phyloP scores from a whole-genome alignment of 1,140 invertebrate genomes.

The Ceratina japonica region DNA sequence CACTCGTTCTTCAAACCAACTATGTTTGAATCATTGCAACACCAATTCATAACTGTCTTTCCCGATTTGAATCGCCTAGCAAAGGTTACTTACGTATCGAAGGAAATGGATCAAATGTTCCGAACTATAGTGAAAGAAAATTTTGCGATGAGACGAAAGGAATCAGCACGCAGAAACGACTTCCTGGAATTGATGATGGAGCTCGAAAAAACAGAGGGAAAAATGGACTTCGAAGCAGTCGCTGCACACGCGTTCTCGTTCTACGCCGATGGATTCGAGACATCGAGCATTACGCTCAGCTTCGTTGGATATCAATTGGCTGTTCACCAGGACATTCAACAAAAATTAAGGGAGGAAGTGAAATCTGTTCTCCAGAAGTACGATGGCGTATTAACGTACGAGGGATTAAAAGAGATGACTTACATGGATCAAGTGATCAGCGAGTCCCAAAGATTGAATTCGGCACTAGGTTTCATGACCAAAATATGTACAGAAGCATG shows the following conservation, averaged over 20 bases:
- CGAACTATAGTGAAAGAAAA: conserved; percentile 34
- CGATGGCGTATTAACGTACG: no score
- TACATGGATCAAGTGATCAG: conserved; percentile 51
- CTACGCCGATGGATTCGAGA: conserved; percentile 60
- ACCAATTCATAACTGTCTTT: conserved; percentile 20
- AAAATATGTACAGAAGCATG: conserved; percentile 57
- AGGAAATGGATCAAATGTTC: conserved; percentile 45
- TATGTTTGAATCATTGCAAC: not conserved
- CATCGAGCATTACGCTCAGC: conserved; percentile 32
- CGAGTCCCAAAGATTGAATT: conserved; percentile 56
- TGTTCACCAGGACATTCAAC: no score
- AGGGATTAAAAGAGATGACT: no score
- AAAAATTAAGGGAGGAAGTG: no score
- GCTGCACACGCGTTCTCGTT: conserved; percentile 49
- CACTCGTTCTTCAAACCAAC: conserved; percentile 53
- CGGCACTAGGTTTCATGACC: conserved; percentile 5
- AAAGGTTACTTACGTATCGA: conserved; percentile 16
- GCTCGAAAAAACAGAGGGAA: conserved; percentile 30
- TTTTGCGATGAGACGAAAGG: conserved; percentile 29
- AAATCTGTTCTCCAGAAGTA: no score
- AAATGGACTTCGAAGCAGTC: conserved; percentile 15
- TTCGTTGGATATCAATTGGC: no score
- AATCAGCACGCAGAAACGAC: conserved; percentile 48
- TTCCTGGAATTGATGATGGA: conserved; percentile 63
- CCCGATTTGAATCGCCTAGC: conserved; percentile 5